Conservation (phyloP, 2,797 vertebrate species). For the Yasuhikotakia modesta region DNA sequence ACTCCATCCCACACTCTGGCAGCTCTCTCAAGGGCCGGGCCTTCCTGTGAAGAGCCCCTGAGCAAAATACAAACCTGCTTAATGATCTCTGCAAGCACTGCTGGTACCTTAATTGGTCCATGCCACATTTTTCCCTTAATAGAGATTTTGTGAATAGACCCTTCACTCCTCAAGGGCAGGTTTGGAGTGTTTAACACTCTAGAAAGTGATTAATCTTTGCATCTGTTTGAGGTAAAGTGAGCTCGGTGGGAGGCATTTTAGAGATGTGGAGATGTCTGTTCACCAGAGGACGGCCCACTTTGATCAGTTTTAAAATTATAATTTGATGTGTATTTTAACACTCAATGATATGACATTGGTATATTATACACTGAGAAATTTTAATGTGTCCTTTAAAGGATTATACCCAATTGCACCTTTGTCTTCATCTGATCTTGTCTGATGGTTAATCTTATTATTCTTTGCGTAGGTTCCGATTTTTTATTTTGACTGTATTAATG, state of each 20-base stretch:
- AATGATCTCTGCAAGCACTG: conserved; percentile 54
- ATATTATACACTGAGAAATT: conserved; percentile 2
- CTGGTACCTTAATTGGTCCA: conserved; percentile 55
- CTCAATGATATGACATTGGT: not conserved
- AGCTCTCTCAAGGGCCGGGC: conserved; percentile 42
- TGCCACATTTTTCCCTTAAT: conserved; percentile 54
- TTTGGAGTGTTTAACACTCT: conserved; percentile 53
- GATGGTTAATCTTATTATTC: not conserved
- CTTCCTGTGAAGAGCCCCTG: conserved; percentile 51
- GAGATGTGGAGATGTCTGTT: conserved; percentile 37
- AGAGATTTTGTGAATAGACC: conserved; percentile 53
- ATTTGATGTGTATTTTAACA: conserved; percentile 16
- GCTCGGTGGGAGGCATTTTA: conserved; percentile 1
- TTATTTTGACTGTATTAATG: not conserved
- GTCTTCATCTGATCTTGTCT: too few relatives aligned
- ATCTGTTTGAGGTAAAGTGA: conserved; percentile 48
- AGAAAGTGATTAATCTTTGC: conserved; percentile 58
- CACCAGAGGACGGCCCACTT: conserved; percentile 11
- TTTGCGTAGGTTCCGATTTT: not conserved
- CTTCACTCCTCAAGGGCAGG: conserved; percentile 56
- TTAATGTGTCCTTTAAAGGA: not conserved
- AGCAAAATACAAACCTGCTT: conserved; percentile 50
- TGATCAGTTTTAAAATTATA: conserved; percentile 26
- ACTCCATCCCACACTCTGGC: conserved; percentile 14
- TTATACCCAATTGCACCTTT: not conserved